Evolutionary conservation across 2,113 vertebrate species (phyloP), one percentile per base, ranked within the genome.

Genomic region (Thunnus thynnus): DNA sequence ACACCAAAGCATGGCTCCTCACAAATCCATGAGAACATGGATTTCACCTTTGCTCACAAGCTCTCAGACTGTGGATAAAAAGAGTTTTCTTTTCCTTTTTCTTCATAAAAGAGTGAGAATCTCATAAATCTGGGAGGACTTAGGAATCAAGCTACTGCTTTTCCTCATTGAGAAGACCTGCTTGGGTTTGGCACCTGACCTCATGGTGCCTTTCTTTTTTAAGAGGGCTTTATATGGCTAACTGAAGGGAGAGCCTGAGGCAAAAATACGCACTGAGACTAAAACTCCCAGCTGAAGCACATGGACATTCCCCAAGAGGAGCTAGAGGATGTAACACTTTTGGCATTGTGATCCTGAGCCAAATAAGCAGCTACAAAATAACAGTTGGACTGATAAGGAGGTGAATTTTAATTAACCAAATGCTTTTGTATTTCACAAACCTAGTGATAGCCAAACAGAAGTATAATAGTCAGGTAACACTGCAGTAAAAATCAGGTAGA

Each of bases 41-140:
- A 84, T 65, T 84, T 84, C 5, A 36, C 16, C 69, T 64, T 55
- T 61, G 22, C 44, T 50, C 8, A 16, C 13, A 30, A 48, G 41
- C 66, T 51, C 52, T 61, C 46, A 55, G 36, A 51, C 12, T 32
- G 57, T 17, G 56, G 67, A 72, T 70, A 13, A 58, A 54, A 76
- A 25, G 48, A 63, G 41, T 36, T 55, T 72, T 51, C 13, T 55
- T 68, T 48, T 30, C 62, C 50, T 68, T 55, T 13, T 27, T 65
- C 30, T 32, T 66, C 64, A 17, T 0, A 41, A 51, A 22, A 44
- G 60, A 64, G 18, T 3, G 44, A 61, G 46, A 32, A 1, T 27
- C 25, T 65, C 52, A 20, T 13, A 67, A 76, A 60, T 58, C 17
- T 44, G 22, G 25, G 13, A 57, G 17, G 51, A 51, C 12, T 52